Conservation (phyloP, 2,888 invertebrate species). For the Drosophila yooni region DNA sequence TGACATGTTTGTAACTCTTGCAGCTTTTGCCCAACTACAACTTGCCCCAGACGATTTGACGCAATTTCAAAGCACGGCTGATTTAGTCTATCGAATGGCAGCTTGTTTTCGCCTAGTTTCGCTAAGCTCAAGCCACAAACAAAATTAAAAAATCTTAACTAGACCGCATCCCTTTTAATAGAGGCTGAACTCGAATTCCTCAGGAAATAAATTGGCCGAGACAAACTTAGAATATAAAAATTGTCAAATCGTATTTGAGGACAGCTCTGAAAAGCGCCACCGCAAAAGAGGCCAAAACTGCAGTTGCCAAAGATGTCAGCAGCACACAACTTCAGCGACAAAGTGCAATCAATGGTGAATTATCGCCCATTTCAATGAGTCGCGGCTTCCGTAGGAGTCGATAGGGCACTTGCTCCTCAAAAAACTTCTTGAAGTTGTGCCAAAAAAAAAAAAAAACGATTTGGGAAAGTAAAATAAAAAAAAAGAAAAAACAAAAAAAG, state of each 20-base stretch:
- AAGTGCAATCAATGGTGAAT: constrained; percentile 80
- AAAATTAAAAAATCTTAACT: constrained; percentile 63
- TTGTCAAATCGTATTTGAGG: constrained; percentile 54
- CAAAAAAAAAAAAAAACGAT: constrained; percentile 25
- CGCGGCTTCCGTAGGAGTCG: constrained; percentile 62
- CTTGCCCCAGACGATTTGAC: constrained; percentile 44
- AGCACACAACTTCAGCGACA: constrained; percentile 76
- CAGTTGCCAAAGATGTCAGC: constrained; percentile 74
- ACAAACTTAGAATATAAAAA: constrained; percentile 57
- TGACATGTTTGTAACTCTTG: constrained; percentile 61
- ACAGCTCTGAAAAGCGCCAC: constrained; percentile 7
- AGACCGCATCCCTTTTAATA: constrained; percentile 43
- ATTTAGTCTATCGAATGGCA: constrained; percentile 19
- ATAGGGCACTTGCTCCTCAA: constrained; percentile 52
- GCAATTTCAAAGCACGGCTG: constrained; percentile 4
- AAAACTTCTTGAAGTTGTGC: constrained; percentile 47
- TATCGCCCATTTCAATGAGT: constrained; percentile 79
- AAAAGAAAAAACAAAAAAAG: neutral
- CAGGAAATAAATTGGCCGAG: constrained; percentile 36
- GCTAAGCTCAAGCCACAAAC: constrained; percentile 16
- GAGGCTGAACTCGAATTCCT: constrained; percentile 22
- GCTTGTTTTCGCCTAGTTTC: constrained; percentile 38
- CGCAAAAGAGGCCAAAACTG: constrained; percentile 59
- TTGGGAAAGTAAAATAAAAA: neutral
- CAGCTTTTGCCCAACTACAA: neutral